phyloP scores from a whole-genome alignment of 2,113 vertebrate species.

The Bungarus multicinctus region DNA sequence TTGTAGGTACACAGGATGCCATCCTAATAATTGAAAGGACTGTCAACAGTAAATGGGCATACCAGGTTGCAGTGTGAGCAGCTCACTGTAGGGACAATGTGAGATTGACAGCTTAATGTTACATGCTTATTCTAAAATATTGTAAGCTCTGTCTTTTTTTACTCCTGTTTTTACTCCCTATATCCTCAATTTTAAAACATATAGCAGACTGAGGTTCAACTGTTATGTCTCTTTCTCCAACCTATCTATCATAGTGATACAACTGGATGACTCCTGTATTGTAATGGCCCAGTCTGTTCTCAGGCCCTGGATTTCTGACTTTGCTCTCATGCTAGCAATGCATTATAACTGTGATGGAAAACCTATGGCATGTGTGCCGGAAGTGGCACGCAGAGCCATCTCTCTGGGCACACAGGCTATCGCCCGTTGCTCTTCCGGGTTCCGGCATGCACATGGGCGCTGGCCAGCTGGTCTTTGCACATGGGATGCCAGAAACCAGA shows the following conservation, averaged over 20 bases:
- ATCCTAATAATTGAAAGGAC: background rate
- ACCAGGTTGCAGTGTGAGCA: background rate
- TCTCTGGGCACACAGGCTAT: no score
- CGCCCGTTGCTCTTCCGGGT: no score
- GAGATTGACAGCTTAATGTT: background rate
- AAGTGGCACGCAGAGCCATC: no score
- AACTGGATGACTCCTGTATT: background rate
- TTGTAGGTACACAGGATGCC: background rate
- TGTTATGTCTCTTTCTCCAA: background rate
- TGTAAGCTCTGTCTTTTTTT: background rate
- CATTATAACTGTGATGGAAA: background rate
- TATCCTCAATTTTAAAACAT: background rate
- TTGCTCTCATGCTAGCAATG: background rate
- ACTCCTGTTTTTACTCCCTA: background rate
- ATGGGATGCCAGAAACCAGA: no score
- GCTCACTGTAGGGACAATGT: background rate
- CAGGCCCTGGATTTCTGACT: no score
- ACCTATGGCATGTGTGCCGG: no score
- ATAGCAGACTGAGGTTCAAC: background rate
- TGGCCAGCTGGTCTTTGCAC: no score
- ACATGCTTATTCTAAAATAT: background rate
- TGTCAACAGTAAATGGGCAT: background rate
- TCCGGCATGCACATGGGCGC: no score
- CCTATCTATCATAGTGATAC: background rate
- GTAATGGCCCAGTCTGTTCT: background rate